These are phyloP conservation scores for Toxotes chatareus DNA, from an alignment of 2,113 vertebrate genomes.

Conservation along the genomic window DNA sequence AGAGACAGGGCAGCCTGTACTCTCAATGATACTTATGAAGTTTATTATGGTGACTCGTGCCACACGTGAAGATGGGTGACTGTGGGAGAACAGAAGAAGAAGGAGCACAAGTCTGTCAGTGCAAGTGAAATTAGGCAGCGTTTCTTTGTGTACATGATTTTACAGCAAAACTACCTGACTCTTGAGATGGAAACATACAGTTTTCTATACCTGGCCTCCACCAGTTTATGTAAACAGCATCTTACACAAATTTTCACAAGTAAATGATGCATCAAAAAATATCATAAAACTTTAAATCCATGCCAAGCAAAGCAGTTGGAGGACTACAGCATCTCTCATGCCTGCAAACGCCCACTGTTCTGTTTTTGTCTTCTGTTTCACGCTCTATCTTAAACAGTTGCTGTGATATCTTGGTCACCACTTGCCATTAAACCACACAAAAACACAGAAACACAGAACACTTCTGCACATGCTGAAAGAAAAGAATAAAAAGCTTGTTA, in stretches of 20 bases:
- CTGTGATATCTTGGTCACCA: conserved; percentile 23
- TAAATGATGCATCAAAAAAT: background rate
- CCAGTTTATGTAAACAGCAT: background rate
- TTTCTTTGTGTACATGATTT: background rate
- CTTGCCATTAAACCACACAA: background rate
- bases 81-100: background rate
- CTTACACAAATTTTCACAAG: background rate
- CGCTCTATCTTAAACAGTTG: conserved; percentile 7
- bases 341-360: conserved; percentile 56
- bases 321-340: background rate
- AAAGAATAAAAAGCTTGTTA: background rate
- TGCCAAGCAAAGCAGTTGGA: conserved; percentile 20
- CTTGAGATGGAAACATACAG: background rate
- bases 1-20: conserved; percentile 33
- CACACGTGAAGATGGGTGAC: background rate
- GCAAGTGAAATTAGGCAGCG: background rate
- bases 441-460: background rate
- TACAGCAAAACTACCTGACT: background rate
- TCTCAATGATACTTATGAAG: background rate
- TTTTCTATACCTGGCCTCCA: background rate
- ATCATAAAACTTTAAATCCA: conserved; percentile 11
- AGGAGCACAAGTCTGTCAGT: background rate
- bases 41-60: conserved; percentile 23
- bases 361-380: conserved; percentile 54
- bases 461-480: background rate